Percentiles rank a stretch among this genome's conserved stretches.
Evolutionary conservation across 2,888 invertebrate genomes (phyloP).

Genomic region (Netelia virgata): DNA sequence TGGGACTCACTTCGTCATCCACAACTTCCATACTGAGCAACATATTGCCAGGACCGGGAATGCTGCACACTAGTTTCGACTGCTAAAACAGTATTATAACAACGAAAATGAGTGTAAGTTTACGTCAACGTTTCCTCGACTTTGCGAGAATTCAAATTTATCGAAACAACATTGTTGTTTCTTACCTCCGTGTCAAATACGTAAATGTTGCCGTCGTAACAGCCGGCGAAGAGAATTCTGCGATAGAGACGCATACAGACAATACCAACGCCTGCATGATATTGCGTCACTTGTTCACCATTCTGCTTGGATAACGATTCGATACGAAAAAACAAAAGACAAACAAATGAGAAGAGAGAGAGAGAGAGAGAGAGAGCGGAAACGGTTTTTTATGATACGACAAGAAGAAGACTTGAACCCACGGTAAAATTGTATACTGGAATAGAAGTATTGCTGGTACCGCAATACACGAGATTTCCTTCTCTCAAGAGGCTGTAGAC

Average conservation of each 20-base stretch:
- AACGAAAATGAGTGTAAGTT: not conserved
- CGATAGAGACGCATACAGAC: constrained; percentile 89
- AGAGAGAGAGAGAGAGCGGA: not conserved
- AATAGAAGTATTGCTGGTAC: constrained; percentile 90
- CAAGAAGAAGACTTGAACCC: constrained; percentile 81
- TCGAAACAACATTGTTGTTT: not conserved
- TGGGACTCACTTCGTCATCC: constrained; percentile 87
- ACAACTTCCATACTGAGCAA: constrained; percentile 90
- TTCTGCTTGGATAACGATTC: constrained; percentile 85
- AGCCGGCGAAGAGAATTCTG: constrained; percentile 89
- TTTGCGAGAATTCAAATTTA: not conserved
- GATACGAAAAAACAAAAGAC: constrained; percentile 7
- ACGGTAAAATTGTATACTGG: constrained; percentile 92
- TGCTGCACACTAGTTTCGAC: constrained; percentile 87
- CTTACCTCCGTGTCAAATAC: constrained; percentile 87
- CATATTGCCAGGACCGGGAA: constrained; percentile 90
- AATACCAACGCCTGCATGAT: constrained; percentile 90
- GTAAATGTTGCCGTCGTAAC: constrained; percentile 92
- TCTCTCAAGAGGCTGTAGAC: constrained; percentile 90
- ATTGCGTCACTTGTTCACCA: constrained; percentile 87
- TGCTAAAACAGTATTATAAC: constrained; percentile 72
- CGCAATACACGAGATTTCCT: constrained; percentile 90
- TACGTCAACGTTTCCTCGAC: not conserved
- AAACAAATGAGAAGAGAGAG: constrained; percentile 1
- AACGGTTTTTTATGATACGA: not conserved